Conservation (phyloP, 2,113 vertebrate genomes). For the Ochotona princeps region DNA sequence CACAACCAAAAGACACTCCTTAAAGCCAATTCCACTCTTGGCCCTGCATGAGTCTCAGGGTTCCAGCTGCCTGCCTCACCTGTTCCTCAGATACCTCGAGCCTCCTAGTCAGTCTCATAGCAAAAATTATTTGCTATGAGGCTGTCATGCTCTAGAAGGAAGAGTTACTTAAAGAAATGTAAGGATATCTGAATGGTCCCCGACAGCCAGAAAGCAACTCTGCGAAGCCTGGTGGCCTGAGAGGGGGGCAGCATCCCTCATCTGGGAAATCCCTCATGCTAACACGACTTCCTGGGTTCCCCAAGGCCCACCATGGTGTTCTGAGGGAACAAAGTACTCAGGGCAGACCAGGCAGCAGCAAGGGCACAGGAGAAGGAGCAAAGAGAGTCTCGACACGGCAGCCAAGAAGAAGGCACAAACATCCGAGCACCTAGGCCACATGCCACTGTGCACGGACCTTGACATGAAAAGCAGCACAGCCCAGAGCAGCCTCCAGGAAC, state of each 20-base stretch:
- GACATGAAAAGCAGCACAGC: background rate
- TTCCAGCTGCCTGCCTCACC: background rate
- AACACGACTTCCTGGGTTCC: conserved; percentile 9
- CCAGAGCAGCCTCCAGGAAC: background rate
- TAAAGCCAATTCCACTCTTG: background rate
- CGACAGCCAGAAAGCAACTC: conserved; percentile 8
- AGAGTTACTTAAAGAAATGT: conserved; percentile 17
- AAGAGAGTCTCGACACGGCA: background rate
- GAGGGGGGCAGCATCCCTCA: conserved; percentile 13
- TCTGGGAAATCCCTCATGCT: conserved; percentile 6
- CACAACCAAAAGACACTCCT: background rate
- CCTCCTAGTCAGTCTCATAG: background rate
- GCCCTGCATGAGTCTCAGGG: background rate
- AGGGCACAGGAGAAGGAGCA: background rate
- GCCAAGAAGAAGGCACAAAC: background rate
- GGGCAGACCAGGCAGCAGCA: background rate
- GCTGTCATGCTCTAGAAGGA: background rate
- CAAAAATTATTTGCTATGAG: background rate
- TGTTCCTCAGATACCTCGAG: background rate
- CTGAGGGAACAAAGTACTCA: conserved; percentile 2
- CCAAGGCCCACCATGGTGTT: background rate
- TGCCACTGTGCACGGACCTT: background rate
- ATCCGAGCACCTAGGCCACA: background rate
- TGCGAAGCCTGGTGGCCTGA: conserved; percentile 35
- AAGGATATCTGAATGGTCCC: background rate